Evolutionary conservation across 1,140 invertebrate species (phyloP), one percentile per base, ranked within the genome.

Genomic region (Drosophila punjabiensis): DNA sequence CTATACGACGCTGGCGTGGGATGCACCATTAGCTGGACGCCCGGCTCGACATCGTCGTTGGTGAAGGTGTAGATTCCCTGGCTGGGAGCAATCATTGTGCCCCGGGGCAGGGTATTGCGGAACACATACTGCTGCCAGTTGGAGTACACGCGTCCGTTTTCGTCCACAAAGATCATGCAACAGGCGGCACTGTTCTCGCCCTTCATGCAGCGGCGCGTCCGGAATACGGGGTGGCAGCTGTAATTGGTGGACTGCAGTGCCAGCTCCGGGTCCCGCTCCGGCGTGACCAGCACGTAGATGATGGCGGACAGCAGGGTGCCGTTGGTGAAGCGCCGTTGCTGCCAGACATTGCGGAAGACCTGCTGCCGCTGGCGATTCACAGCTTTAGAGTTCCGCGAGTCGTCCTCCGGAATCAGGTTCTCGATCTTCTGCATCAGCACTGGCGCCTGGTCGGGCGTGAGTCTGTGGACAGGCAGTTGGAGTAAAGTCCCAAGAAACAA

Each of bases 111-210:
- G 1, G 76, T 75, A 69, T 92, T 92, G 2, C 81, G 77, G 7
- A 43, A 59, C 11, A 92, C 50, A 76, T 70, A 92, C 7, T 78
- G 50, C 24, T 79, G 13, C 91, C 91, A 92, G 56, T 88, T 92
- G 32, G 59, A 45, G 68, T 92, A 92, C 18, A 92, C 78, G 4
- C 91, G 82, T 7, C 76, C 89, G 16, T 82, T 59, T 35, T 92
- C 91, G 56, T 92, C 91, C 10, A 92, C 79, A 10, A 92, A 92
- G 33, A 87, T 73, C 91, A 92, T 92, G 68, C 91, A 92, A 20
- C 91, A 92, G 11, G 79, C 75, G 14, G 77, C 76, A 35, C 91
- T 92, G 48, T 77, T 82, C 16, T 77, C 70, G 24, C 68, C 66
- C 16, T 41, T 64, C 50, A 91, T 59, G 58, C 91, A 92, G 50